Conservation (phyloP, 2,888 invertebrate genomes). For the Drosophila paranaensis region DNA sequence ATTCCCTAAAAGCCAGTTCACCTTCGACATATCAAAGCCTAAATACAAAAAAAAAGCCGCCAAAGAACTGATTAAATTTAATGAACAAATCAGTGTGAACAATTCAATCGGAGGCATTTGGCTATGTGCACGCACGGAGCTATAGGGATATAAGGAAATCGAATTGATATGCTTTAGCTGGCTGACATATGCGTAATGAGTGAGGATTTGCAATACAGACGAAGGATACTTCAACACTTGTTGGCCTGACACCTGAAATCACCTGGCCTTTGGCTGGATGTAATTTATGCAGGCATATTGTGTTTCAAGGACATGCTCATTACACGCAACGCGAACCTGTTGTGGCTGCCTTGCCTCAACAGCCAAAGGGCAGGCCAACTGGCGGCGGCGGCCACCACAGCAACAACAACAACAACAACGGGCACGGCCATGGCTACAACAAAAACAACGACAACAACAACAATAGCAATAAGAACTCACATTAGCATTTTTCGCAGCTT, state of each 20-base stretch:
- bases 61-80: neutral
- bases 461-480: slow-evolving; percentile 22
- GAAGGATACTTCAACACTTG: slow-evolving; percentile 34
- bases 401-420: slow-evolving; percentile 2
- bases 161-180: slow-evolving; percentile 40
- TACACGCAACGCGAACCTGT: slow-evolving; percentile 69
- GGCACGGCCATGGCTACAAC: neutral
- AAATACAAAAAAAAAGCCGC: neutral
- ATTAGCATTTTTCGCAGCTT: slow-evolving; percentile 66
- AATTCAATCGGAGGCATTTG: slow-evolving; percentile 2
- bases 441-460: slow-evolving; percentile 8
- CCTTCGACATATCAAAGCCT: neutral
- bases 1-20: no score
- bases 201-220: slow-evolving; percentile 15
- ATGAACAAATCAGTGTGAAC: slow-evolving; percentile 1
- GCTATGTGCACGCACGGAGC: neutral
- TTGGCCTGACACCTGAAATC: slow-evolving; percentile 45
- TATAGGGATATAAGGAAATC: neutral
- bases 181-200: neutral
- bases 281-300: slow-evolving; percentile 78
- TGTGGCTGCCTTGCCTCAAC: slow-evolving; percentile 37
- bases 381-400: slow-evolving; percentile 17
- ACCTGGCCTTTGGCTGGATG: slow-evolving; percentile 34
- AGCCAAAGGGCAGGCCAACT: slow-evolving; percentile 26
- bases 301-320: slow-evolving; percentile 79